Percentiles rank a stretch among this genome's conserved stretches.
Conservation (phyloP, 2,888 invertebrate genomes). For the Allophyes oxyacanthae region DNA sequence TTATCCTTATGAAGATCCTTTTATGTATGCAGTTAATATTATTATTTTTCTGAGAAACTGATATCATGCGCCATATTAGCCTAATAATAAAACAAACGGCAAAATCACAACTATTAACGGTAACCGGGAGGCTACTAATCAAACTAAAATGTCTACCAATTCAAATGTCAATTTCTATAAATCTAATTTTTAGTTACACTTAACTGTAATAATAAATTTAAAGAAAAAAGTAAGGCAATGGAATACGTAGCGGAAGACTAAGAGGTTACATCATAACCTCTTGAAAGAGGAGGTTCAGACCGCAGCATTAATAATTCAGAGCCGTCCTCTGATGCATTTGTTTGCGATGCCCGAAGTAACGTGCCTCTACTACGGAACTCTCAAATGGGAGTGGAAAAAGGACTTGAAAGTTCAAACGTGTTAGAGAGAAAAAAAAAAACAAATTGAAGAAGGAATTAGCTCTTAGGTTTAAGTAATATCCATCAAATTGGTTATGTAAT, state of each 20-base stretch:
- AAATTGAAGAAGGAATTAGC: slow-evolving; percentile 1
- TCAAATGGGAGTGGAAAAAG: slow-evolving; percentile 13
- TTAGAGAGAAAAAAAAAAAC: slow-evolving; percentile 15
- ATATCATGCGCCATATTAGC: too few species aligned
- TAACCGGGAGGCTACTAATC: not conserved
- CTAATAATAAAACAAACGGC: too few species aligned
- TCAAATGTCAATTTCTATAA: too few species aligned
- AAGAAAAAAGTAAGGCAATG: slow-evolving; percentile 45
- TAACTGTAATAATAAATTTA: slow-evolving; percentile 24
- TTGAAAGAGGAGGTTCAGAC: slow-evolving; percentile 58
- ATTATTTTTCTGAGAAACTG: too few species aligned
- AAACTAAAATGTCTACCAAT: not conserved
- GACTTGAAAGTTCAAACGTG: slow-evolving; percentile 23
- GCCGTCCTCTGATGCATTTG: slow-evolving; percentile 69
- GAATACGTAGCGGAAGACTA: slow-evolving; percentile 47
- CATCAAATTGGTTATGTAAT: not conserved
- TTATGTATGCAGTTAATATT: too few species aligned
- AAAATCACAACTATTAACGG: too few species aligned
- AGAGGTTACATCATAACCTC: slow-evolving; percentile 62
- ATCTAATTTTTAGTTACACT: slow-evolving; percentile 1
- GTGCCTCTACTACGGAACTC: slow-evolving; percentile 49
- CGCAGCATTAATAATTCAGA: slow-evolving; percentile 76
- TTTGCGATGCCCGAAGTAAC: slow-evolving; percentile 62
- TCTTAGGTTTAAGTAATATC: not conserved
- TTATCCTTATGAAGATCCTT: slow-evolving; percentile 10